Percentiles rank a stretch among this genome's conserved stretches.
These are phyloP conservation scores for Bursaphelenchus okinawaensis DNA, from an alignment of 2,888 invertebrate genomes.

Conservation along the genomic window DNA sequence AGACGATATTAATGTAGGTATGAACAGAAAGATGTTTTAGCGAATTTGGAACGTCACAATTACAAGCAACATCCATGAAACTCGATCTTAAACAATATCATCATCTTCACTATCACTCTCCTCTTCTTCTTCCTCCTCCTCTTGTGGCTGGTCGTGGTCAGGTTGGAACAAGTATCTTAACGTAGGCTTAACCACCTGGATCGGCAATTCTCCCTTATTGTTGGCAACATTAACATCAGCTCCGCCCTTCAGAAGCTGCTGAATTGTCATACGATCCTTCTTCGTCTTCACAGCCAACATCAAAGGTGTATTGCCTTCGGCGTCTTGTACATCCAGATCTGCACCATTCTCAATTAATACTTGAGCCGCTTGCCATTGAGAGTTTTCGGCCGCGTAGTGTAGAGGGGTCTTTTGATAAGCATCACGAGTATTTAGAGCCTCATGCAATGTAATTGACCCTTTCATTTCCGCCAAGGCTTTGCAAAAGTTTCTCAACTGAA, in stretches of 20 bases:
- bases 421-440: neutral
- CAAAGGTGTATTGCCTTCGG: neutral
- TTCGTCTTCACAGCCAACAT: neutral
- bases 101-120: neutral
- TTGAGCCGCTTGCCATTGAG: neutral
- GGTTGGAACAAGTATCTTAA: neutral
- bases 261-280: neutral
- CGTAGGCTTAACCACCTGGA: neutral
- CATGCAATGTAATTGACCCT: neutral
- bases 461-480: neutral
- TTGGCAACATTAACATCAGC: neutral
- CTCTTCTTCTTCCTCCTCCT: neutral
- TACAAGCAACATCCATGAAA: too few relatives aligned
- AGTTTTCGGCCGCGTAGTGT: neutral
- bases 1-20: too few relatives aligned
- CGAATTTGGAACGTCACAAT: too few relatives aligned
- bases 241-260: neutral
- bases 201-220: neutral
- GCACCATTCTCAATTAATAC: neutral
- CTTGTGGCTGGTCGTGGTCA: neutral
- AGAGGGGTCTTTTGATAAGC: neutral
- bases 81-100: too few relatives aligned
- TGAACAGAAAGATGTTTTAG: too few relatives aligned
- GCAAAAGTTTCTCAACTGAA: neutral
- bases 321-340: neutral